Evolutionary conservation across 1,140 invertebrate species (phyloP).

Genomic region (Meteorus sp.): DNA sequence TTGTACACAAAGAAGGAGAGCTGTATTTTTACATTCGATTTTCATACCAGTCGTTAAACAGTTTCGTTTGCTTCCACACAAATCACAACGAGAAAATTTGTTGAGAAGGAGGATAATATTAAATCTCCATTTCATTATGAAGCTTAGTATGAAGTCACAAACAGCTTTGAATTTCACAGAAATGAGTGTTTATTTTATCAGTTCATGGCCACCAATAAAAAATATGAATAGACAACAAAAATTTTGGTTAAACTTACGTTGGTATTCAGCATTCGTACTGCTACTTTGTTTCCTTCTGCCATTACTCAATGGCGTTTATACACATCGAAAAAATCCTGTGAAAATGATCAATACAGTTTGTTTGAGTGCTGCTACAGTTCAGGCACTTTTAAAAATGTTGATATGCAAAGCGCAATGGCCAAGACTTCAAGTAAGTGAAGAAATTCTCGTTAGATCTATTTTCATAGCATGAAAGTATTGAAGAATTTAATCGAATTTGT

Average conservation of each 20-base stretch:
- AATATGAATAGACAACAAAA: background rate
- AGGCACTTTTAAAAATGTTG: slow-evolving; percentile 25
- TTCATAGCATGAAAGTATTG: too few species aligned
- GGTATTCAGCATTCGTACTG: slow-evolving; percentile 10
- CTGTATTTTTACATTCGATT: too few species aligned
- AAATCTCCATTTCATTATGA: too few species aligned
- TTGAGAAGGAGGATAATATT: too few species aligned
- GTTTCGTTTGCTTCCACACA: too few species aligned
- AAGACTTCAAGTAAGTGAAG: slow-evolving; percentile 25
- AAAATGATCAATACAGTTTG: slow-evolving; percentile 20
- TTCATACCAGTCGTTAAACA: too few species aligned
- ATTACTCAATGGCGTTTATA: slow-evolving; percentile 8
- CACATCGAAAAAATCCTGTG: slow-evolving; percentile 4
- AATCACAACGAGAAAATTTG: too few species aligned
- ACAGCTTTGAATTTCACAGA: too few species aligned
- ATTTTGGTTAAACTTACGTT: background rate
- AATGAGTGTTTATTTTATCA: too few species aligned
- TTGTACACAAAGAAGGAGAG: too few species aligned
- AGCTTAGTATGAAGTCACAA: too few species aligned
- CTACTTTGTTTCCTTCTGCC: background rate
- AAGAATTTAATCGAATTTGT: background rate
- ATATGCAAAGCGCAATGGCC: slow-evolving; percentile 15
- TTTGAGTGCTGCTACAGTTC: slow-evolving; percentile 14
- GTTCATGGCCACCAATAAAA: too few species aligned
- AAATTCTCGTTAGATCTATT: background rate